A percentile compares a stretch with the other conserved stretches of the same genome.
These are phyloP conservation scores for Antedon bifida DNA, from an alignment of 35 echinoderm and acorn worm species.

Conservation along the genomic window DNA sequence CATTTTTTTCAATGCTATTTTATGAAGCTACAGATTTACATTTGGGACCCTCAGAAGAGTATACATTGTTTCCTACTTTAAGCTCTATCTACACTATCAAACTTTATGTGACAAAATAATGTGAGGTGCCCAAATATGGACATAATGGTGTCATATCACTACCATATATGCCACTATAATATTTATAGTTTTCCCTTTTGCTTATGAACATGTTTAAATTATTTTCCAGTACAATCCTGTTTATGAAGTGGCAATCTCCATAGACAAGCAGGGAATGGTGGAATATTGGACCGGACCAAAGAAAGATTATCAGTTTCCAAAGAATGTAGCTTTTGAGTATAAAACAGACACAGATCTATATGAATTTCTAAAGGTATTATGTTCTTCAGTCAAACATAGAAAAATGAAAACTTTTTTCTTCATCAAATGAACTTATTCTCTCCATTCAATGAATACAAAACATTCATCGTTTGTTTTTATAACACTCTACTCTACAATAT, in stretches of 20 bases:
- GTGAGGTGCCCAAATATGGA: no score
- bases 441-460: no score
- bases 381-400: no score
- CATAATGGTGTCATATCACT: no score
- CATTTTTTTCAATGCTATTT: no score
- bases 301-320: slow-evolving; percentile 60
- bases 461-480: no score
- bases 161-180: no score
- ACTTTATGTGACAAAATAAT: no score
- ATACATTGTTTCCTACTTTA: no score
- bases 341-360: slow-evolving; percentile 96
- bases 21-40: background rate
- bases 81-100: no score
- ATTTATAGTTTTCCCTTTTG: background rate
- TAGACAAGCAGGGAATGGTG: slow-evolving; percentile 68
- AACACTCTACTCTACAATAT: no score
- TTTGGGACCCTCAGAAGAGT: background rate
- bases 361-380: slow-evolving; percentile 94
- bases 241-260: slow-evolving; percentile 61
- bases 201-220: no score
- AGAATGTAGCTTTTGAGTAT: slow-evolving; percentile 51
- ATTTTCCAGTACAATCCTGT: slow-evolving; percentile 72
- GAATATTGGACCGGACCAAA: slow-evolving; percentile 96
- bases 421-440: background rate
- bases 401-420: background rate